Evolutionary conservation across 2,888 invertebrate genomes (phyloP).

Genomic region (Lepeophtheirus nordmannii): DNA sequence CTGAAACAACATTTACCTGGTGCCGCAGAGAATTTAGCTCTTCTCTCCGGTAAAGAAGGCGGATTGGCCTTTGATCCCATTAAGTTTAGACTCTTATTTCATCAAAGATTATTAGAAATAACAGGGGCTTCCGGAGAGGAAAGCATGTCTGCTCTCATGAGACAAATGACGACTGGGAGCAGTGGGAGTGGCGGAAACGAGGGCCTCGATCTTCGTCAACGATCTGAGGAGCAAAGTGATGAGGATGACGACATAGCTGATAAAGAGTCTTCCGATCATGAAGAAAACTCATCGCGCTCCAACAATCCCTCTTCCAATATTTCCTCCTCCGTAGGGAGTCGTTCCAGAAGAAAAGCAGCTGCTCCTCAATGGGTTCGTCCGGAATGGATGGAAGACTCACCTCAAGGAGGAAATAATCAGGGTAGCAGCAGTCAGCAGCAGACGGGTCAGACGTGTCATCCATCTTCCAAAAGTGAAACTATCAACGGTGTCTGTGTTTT

Average conservation of each 20-base stretch:
- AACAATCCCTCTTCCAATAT: constrained; percentile 29
- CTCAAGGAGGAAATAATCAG: constrained; percentile 27
- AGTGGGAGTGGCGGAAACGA: not conserved
- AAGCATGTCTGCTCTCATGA: not conserved
- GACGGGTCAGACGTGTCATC: constrained; percentile 23
- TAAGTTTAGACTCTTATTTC: constrained; percentile 70
- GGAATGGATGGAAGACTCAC: constrained; percentile 44
- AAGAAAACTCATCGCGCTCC: constrained; percentile 34
- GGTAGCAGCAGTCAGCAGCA: constrained; percentile 29
- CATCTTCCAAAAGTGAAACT: constrained; percentile 45
- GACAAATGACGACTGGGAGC: not conserved
- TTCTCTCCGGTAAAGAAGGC: constrained; percentile 3
- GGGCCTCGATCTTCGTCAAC: not conserved
- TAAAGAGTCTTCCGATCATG: not conserved
- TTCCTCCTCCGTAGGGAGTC: constrained; percentile 32
- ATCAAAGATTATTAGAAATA: constrained; percentile 70
- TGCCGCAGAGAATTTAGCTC: not conserved
- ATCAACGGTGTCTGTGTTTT: constrained; percentile 87
- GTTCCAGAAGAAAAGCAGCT: constrained; percentile 73
- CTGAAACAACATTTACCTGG: constrained; percentile 56
- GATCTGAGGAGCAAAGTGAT: constrained; percentile 46
- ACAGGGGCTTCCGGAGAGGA: constrained; percentile 42
- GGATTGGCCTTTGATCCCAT: constrained; percentile 57
- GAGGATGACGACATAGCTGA: constrained; percentile 47
- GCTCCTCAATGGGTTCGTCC: constrained; percentile 97